phyloP scores from a whole-genome alignment of 1,140 invertebrate species.

The Parasteatoda tepidariorum region DNA sequence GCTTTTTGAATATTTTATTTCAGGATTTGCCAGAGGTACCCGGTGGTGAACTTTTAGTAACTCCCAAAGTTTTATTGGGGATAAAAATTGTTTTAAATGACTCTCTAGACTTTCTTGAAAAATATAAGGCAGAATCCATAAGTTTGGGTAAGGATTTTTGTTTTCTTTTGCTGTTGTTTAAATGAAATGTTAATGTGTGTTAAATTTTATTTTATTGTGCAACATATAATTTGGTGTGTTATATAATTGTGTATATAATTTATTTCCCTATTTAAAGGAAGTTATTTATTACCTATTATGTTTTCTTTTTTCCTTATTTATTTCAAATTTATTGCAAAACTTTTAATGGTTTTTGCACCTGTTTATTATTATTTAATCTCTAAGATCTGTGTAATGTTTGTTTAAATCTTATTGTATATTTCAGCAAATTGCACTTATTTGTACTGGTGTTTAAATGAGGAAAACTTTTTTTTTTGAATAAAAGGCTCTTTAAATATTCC shows the following conservation, averaged over 20 bases:
- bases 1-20: neutral
- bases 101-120: neutral
- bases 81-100: constrained; percentile 12
- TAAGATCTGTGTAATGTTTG: no score
- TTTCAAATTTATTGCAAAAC: no score
- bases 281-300: no score
- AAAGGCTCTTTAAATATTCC: no score
- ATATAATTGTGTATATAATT: neutral
- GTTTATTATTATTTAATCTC: no score
- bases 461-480: no score
- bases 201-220: neutral
- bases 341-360: no score
- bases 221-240: neutral
- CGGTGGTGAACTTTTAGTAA: neutral
- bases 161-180: neutral
- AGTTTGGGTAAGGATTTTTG: constrained; percentile 7
- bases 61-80: neutral
- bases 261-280: no score
- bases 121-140: neutral
- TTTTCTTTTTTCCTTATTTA: no score
- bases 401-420: no score
- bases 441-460: no score
- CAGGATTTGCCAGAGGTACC: constrained; percentile 7
- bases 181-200: neutral
- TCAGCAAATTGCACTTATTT: no score